These are phyloP conservation scores for Cetonia aurata DNA, from an alignment of 2,888 invertebrate genomes.

Conservation along the genomic window DNA sequence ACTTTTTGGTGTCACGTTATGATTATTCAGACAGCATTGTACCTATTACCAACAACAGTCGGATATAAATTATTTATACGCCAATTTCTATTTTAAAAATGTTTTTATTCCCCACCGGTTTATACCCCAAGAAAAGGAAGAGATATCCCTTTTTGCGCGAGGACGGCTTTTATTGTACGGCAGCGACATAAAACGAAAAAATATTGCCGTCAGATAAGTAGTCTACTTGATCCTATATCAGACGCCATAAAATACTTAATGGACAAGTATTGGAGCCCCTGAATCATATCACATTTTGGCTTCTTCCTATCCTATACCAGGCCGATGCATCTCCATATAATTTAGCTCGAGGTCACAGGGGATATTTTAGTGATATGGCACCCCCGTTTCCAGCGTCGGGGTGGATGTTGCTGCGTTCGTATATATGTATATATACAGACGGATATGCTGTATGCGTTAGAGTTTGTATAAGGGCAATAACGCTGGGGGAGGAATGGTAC, in stretches of 20 bases:
- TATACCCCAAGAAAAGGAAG: conserved; percentile 2
- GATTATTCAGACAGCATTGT: no score
- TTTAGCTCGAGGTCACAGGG: conserved; percentile 44
- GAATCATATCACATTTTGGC: conserved; percentile 46
- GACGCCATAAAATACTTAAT: conserved; percentile 47
- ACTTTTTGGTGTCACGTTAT: no score
- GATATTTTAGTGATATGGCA: conserved; percentile 46
- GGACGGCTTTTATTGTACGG: conserved; percentile 33
- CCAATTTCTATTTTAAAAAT: conserved; percentile 22
- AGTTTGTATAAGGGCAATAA: conserved; percentile 46
- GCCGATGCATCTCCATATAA: conserved; percentile 43
- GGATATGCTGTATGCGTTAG: conserved; percentile 26
- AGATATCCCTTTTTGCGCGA: conserved; percentile 21
- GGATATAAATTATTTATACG: conserved; percentile 18
- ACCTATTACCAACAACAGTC: no score
- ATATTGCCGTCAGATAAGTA: conserved; percentile 42
- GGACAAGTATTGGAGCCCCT: conserved; percentile 46
- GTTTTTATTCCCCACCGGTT: conserved; percentile 22
- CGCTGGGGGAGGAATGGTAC: conserved; percentile 33
- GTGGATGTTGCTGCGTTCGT: conserved; percentile 10
- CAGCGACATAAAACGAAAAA: conserved; percentile 32
- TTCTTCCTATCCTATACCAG: conserved; percentile 18
- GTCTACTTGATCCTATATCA: conserved; percentile 42
- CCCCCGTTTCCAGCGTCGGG: conserved; percentile 18
- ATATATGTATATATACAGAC: conserved; percentile 5